phyloP scores from a whole-genome alignment of 2,113 vertebrate species.

The Pedionomus torquatus region DNA sequence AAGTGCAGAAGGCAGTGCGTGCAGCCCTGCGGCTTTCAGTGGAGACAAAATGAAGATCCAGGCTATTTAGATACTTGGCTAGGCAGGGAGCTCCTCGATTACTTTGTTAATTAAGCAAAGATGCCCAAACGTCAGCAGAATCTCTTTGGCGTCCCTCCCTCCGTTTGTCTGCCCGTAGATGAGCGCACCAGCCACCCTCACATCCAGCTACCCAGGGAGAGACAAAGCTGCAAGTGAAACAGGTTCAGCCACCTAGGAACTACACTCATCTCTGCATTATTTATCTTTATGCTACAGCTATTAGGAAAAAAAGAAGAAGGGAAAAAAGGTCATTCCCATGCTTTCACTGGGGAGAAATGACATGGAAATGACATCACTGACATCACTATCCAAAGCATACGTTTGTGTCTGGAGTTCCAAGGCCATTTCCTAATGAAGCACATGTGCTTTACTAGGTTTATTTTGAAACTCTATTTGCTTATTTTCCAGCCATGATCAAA shows the following conservation, averaged over 20 bases:
- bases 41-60: not conserved
- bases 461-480: conserved; percentile 79
- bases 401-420: conserved; percentile 54
- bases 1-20: not conserved
- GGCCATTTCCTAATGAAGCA: conserved; percentile 74
- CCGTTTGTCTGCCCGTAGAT: not conserved
- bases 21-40: not conserved
- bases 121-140: not conserved
- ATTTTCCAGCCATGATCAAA: conserved; percentile 79
- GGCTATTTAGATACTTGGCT: not conserved
- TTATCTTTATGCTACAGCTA: conserved; percentile 15
- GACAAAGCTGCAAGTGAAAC: not conserved
- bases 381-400: conserved; percentile 57
- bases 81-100: not conserved
- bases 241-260: not conserved
- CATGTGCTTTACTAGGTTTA: conserved; percentile 71
- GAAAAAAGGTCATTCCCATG: conserved; percentile 57
- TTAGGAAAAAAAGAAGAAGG: not conserved
- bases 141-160: not conserved
- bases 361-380: conserved; percentile 65
- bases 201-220: not conserved
- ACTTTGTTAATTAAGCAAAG: conserved; percentile 9
- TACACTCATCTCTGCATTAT: conserved; percentile 4
- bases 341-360: conserved; percentile 57
- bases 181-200: not conserved